A percentile compares a stretch with the other conserved stretches of the same genome.
These are phyloP conservation scores for Salvator merianae DNA, from an alignment of 2,113 vertebrate genomes.

Conservation along the genomic window DNA sequence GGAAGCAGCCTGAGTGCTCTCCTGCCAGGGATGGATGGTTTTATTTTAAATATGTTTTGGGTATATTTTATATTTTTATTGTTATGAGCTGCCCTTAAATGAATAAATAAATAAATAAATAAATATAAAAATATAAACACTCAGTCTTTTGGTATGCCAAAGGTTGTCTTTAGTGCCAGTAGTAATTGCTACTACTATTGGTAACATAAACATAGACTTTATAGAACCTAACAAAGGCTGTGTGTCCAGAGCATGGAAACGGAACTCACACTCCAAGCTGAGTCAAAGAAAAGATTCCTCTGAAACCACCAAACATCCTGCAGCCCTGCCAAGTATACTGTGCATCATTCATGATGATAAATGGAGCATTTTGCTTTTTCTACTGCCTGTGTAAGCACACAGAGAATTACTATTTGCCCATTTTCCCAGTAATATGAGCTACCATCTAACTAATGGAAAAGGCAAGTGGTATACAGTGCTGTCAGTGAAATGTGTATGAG, in stretches of 20 bases:
- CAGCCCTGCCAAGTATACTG: not conserved
- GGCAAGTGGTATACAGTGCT: not conserved
- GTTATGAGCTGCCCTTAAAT: too few relatives aligned
- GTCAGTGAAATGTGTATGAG: not conserved
- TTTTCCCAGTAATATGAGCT: not conserved
- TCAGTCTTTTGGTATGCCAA: not conserved
- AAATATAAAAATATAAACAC: not conserved
- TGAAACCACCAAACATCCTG: not conserved
- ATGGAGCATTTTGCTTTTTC: not conserved
- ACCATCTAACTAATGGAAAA: conserved; percentile 2
- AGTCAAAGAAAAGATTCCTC: not conserved
- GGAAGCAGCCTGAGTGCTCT: too few relatives aligned
- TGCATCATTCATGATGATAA: not conserved
- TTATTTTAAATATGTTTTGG: too few relatives aligned
- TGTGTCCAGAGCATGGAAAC: not conserved
- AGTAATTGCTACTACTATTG: not conserved
- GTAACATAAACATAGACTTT: not conserved
- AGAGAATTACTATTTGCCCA: not conserved
- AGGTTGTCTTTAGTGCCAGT: not conserved
- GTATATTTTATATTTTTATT: too few relatives aligned
- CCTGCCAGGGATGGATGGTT: too few relatives aligned
- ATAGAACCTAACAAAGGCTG: not conserved
- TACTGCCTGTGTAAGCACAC: not conserved
- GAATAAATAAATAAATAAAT: too few relatives aligned
- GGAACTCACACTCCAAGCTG: not conserved